Evolutionary conservation across 2,888 invertebrate species (phyloP).

Genomic region (Leucoma salicis): DNA sequence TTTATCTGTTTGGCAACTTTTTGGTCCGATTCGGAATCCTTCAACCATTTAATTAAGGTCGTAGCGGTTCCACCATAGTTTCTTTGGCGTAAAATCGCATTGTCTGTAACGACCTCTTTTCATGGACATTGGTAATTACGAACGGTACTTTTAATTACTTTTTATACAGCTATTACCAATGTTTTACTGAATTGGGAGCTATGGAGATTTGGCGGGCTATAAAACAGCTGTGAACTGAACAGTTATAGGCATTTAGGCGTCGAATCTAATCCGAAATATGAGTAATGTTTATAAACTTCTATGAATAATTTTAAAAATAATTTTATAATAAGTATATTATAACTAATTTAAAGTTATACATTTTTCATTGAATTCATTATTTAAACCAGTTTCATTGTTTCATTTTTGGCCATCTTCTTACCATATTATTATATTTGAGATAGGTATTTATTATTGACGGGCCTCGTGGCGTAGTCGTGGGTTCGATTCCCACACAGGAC

Average conservation of each 20-base stretch:
- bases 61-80: slow-evolving; percentile 21
- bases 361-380: too few relatives aligned
- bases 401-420: too few relatives aligned
- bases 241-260: neutral
- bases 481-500: too few relatives aligned
- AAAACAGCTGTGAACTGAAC: slow-evolving; percentile 5
- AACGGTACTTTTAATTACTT: slow-evolving; percentile 50
- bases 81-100: slow-evolving; percentile 37
- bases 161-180: slow-evolving; percentile 36
- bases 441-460: too few relatives aligned
- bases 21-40: slow-evolving; percentile 35
- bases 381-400: too few relatives aligned
- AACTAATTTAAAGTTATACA: too few relatives aligned
- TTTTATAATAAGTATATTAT: too few relatives aligned
- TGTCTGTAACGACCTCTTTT: slow-evolving; percentile 43
- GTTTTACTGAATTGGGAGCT: slow-evolving; percentile 23
- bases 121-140: slow-evolving; percentile 39
- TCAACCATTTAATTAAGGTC: slow-evolving; percentile 36
- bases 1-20: too few relatives aligned
- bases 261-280: slow-evolving; percentile 4
- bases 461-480: too few relatives aligned
- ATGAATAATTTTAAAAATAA: neutral
- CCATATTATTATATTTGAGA: too few relatives aligned
- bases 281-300: neutral
- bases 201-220: slow-evolving; percentile 2